A percentile compares a stretch with the other conserved stretches of the same genome.
Evolutionary conservation across 2,113 vertebrate genomes (phyloP).

Genomic region (Sapayoa aenigma): DNA sequence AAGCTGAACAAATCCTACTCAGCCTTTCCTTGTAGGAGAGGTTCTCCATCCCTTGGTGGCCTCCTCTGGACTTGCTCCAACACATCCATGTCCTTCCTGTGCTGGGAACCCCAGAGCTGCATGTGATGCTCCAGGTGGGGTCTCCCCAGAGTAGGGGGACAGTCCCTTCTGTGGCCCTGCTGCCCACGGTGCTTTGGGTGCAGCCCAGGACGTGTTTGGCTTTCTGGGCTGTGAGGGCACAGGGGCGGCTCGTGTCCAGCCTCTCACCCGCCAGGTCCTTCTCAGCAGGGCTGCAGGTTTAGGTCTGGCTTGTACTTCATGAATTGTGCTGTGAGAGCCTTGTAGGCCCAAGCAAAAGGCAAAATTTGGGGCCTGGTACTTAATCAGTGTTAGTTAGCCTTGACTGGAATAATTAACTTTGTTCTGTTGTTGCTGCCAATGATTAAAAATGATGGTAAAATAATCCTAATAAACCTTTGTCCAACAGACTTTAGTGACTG

Average conservation of each 20-base stretch:
- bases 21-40: not conserved
- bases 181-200: not conserved
- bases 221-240: not conserved
- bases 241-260: not conserved
- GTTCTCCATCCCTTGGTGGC: not conserved
- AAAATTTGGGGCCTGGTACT: not conserved
- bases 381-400: not conserved
- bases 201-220: not conserved
- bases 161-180: not conserved
- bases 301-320: not conserved
- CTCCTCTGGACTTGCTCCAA: not conserved
- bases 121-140: not conserved
- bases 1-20: not conserved
- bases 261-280: not conserved
- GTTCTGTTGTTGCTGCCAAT: not conserved
- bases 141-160: not conserved
- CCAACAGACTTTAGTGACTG: not conserved
- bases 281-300: not conserved
- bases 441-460: not conserved
- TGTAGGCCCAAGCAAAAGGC: not conserved
- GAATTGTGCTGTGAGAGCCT: not conserved
- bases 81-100: not conserved
- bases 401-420: not conserved
- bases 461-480: fast-evolving
- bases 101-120: not conserved